A percentile compares a stretch with the other conserved stretches of the same genome.
Conservation (phyloP, 2,888 invertebrate genomes). For the Agonopterix heracliana region DNA sequence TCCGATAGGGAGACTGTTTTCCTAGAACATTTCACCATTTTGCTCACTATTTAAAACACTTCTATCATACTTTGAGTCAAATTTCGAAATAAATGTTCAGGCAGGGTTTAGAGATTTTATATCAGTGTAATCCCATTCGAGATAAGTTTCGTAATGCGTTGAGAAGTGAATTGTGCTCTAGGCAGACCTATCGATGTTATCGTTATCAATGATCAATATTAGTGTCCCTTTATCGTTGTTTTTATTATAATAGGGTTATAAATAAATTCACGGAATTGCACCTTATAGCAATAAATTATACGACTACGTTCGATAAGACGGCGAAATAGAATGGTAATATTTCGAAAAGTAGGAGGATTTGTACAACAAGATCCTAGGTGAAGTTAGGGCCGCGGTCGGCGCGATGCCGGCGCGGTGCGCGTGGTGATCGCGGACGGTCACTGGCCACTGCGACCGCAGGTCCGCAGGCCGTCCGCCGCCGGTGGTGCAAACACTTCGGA, state of each 20-base stretch:
- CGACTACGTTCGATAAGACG: too few relatives aligned
- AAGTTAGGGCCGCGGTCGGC: background rate
- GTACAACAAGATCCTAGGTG: constrained; percentile 12
- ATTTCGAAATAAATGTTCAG: too few relatives aligned
- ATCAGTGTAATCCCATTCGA: background rate
- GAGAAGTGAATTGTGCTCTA: background rate
- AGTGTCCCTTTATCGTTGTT: too few relatives aligned
- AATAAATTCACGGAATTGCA: too few relatives aligned
- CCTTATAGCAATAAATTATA: too few relatives aligned
- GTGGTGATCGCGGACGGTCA: constrained; percentile 13
- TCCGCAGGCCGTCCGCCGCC: constrained; percentile 8
- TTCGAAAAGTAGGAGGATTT: background rate
- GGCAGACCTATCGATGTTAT: background rate
- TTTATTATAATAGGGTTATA: too few relatives aligned
- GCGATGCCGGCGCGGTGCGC: constrained; percentile 13
- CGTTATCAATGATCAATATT: background rate
- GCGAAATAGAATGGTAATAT: too few relatives aligned
- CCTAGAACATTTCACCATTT: constrained; percentile 64
- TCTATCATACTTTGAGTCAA: background rate
- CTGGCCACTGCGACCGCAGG: constrained; percentile 14
- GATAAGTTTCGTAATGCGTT: background rate
- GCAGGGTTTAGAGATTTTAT: background rate
- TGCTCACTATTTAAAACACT: constrained; percentile 17
- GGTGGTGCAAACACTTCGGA: constrained; percentile 13
- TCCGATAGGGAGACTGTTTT: constrained; percentile 42